A percentile compares a stretch with the other conserved stretches of the same genome.
These are phyloP conservation scores for Hippoglossus stenolepis DNA, from an alignment of 2,113 vertebrate species.

Conservation along the genomic window DNA sequence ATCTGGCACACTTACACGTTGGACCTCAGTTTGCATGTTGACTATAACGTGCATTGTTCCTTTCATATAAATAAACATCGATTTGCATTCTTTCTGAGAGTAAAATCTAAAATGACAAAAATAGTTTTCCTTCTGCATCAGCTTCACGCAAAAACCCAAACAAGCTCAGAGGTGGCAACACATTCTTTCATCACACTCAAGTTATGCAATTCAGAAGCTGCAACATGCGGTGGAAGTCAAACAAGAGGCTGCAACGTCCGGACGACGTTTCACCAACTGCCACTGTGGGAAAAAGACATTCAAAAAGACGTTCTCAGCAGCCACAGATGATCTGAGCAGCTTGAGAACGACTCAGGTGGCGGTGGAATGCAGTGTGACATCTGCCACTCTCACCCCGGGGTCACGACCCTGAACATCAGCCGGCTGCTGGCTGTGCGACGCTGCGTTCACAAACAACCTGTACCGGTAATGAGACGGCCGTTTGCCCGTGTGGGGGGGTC, in stretches of 20 bases:
- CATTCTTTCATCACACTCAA: constrained; percentile 10
- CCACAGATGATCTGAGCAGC: too few species aligned
- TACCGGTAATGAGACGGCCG: too few species aligned
- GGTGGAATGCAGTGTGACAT: too few species aligned
- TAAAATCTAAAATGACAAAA: background rate
- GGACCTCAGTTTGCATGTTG: too few species aligned
- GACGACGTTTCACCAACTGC: background rate
- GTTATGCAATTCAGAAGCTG: constrained; percentile 13
- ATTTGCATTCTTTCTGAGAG: background rate
- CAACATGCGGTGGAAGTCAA: background rate
- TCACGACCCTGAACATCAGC: too few species aligned
- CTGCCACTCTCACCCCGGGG: too few species aligned
- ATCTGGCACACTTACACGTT: too few species aligned
- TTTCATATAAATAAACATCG: background rate
- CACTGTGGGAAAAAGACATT: background rate
- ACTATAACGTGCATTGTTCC: background rate
- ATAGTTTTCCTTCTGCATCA: background rate
- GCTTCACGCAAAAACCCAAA: constrained; percentile 11
- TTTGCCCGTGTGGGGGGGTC: too few species aligned
- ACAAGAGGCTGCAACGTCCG: background rate
- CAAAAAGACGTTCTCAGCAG: too few species aligned
- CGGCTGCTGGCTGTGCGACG: too few species aligned
- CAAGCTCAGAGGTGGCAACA: constrained; percentile 5
- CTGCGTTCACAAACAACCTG: too few species aligned
- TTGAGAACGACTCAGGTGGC: too few species aligned